Evolutionary conservation across 2,113 vertebrate genomes (phyloP), one percentile per base, ranked within the genome.

Genomic region (Silurus glanis): DNA sequence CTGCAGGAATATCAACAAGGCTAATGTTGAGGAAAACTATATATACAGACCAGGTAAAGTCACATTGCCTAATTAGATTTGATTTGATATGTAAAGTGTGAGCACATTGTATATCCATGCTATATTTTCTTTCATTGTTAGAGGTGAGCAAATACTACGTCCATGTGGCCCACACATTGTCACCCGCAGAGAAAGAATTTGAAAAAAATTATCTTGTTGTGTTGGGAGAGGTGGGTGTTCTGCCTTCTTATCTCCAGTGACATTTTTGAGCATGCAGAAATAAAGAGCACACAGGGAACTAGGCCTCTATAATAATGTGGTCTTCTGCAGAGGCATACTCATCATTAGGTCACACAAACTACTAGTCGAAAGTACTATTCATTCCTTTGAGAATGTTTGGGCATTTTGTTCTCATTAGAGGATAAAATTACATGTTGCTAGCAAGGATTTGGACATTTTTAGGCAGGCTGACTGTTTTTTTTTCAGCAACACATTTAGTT

Each of bases 291-390:
- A 81, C 56, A 10, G 25, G 17, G 78, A 81, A 64, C 80, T 64
- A 49, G 19, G 58, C 59, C 80, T 79, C 80, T 19, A 64, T 81
- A 64, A 81, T 64, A 81, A 81, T 81, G 59, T n/a, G 80, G 10
- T 64, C 21, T 81, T n/a, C 37, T 64, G 80, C 59, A 81, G 59
- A 81, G 80, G 59, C 59, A 3, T 64, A 49, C n/a, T 47, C 58
- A 81, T 81, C 80, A 81, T 81, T 81, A 81, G 59, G 80, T 47
- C 80, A 81, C 58, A 23, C 53, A 59, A 66, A 62, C 53, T 76
- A 45, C 12, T 5, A 87, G 67, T 66, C 45, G 12, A 87, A 45
- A 67, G 45, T 21, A 64, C 37, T 37, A 37, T 37, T 37, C 37
- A 37, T 37, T 6, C 45, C 58, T 76, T 76, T 64, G 61, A 55